These are phyloP conservation scores for Lasiommata megera DNA, from an alignment of 2,888 invertebrate species.

Conservation along the genomic window DNA sequence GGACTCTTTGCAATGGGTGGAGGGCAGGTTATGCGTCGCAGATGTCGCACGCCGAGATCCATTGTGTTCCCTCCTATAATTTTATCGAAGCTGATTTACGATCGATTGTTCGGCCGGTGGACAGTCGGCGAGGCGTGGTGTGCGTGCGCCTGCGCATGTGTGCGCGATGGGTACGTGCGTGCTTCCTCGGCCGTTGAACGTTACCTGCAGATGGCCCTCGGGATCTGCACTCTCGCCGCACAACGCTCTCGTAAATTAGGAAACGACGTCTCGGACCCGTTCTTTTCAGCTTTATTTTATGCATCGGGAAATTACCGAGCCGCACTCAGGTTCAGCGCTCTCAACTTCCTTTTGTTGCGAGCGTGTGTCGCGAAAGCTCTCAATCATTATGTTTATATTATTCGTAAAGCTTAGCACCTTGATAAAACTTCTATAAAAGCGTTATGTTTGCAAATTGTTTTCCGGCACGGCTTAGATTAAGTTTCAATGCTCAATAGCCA, in stretches of 20 bases:
- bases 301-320: conserved; percentile 30
- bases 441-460: conserved; percentile 65
- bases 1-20: conserved; percentile 65
- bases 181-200: conserved; percentile 42
- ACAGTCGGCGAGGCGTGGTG: conserved; percentile 66
- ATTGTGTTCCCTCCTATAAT: conserved; percentile 82
- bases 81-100: conserved; percentile 81
- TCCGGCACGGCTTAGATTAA: conserved; percentile 73
- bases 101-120: conserved; percentile 79
- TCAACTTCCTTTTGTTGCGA: conserved; percentile 34
- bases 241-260: conserved; percentile 75
- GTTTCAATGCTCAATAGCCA: conserved; percentile 67
- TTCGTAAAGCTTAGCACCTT: conserved; percentile 43
- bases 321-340: conserved; percentile 21
- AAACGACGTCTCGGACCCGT: conserved; percentile 59
- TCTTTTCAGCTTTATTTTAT: conserved; percentile 63
- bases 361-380: conserved; percentile 35
- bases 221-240: conserved; percentile 56
- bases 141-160: conserved; percentile 66
- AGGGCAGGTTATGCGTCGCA: conserved; percentile 67
- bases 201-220: conserved; percentile 75
- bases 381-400: conserved; percentile 55
- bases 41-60: conserved; percentile 63
- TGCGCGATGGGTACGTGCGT: conserved; percentile 45
- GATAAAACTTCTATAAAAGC: conserved; percentile 62